Evolutionary conservation across 53 echinoderm and acorn worm species (phyloP).

Genomic region (Hippasteria phrygiana): DNA sequence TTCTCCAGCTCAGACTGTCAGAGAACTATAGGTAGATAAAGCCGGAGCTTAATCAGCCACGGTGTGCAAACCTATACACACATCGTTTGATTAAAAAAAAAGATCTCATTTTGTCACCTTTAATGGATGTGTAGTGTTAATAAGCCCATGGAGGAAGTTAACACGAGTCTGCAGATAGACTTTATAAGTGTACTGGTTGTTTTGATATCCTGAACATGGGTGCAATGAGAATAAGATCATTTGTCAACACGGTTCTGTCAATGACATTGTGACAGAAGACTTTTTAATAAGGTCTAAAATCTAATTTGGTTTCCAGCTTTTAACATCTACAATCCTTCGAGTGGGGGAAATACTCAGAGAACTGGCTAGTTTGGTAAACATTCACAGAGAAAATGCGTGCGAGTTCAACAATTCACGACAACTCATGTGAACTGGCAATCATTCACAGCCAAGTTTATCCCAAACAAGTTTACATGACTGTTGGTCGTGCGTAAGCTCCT

Average conservation of each 20-base stretch:
- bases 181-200: background rate
- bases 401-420: no score
- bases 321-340: no score
- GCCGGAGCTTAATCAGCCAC: background rate
- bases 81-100: background rate
- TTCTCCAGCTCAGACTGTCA: background rate
- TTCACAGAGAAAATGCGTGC: no score
- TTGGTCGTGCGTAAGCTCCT: no score
- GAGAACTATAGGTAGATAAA: background rate
- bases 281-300: background rate
- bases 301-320: no score
- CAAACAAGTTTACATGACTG: no score
- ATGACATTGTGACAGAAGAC: background rate
- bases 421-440: no score
- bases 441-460: no score
- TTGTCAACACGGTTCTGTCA: background rate
- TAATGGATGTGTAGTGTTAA: background rate
- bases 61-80: background rate
- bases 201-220: background rate
- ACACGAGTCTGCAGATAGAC: background rate
- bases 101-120: background rate
- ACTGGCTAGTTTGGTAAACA: no score
- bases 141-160: background rate
- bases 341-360: no score
- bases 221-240: background rate